These are phyloP conservation scores for Nycticryphes semicollaris DNA, from an alignment of 2,113 vertebrate genomes.

Conservation along the genomic window DNA sequence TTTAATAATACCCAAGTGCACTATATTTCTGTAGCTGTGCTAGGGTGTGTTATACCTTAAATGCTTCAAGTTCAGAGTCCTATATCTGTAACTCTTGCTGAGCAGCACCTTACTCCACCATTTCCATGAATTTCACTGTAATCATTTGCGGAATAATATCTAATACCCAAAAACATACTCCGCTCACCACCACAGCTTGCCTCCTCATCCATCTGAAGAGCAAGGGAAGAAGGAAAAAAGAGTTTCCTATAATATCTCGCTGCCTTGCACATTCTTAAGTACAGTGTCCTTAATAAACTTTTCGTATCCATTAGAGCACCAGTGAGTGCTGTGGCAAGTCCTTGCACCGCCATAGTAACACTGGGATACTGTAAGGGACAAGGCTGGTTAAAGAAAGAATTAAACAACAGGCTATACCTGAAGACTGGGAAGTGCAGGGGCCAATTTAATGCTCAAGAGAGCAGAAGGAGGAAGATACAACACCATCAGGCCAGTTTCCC, in stretches of 20 bases:
- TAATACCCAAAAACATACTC: neutral
- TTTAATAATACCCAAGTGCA: neutral
- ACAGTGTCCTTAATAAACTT: neutral
- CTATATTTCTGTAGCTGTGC: neutral
- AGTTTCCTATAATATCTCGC: neutral
- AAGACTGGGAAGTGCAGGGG: constrained; percentile 17
- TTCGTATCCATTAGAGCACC: neutral
- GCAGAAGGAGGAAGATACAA: neutral
- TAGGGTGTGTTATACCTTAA: neutral
- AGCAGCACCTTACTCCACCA: neutral
- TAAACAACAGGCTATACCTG: neutral
- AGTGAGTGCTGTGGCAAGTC: neutral
- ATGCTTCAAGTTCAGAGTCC: neutral
- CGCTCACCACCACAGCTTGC: neutral
- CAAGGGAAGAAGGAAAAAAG: neutral
- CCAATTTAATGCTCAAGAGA: neutral
- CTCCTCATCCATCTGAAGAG: neutral
- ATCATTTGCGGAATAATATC: neutral
- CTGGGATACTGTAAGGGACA: neutral
- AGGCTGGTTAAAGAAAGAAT: constrained; percentile 5
- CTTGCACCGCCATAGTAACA: constrained; percentile 28
- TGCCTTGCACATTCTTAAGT: neutral
- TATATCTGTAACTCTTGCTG: neutral
- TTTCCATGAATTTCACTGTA: neutral
- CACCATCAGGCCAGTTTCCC: neutral